Percentiles rank a stretch among this genome's conserved stretches.
phyloP scores from a whole-genome alignment of 2,888 invertebrate genomes.

The Neria commutata region DNA sequence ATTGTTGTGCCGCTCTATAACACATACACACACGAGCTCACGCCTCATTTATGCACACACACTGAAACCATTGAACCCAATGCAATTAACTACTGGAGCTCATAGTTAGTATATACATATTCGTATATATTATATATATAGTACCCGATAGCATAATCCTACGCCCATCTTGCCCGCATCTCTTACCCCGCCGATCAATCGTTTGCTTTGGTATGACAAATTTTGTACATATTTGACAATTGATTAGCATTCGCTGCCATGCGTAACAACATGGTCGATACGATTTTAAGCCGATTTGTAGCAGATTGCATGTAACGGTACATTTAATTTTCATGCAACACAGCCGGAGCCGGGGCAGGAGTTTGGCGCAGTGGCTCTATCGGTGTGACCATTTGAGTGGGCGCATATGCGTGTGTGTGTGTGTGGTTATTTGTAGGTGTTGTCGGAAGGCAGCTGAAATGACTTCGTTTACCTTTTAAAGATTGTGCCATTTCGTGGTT shows the following conservation, averaged over 20 bases:
- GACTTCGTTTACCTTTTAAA: no score
- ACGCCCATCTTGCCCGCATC: no score
- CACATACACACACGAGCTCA: not conserved
- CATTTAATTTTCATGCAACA: conserved; percentile 1
- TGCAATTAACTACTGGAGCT: no score
- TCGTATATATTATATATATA: not conserved
- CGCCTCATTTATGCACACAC: no score
- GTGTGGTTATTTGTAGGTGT: not conserved
- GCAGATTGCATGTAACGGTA: not conserved
- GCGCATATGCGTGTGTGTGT: not conserved
- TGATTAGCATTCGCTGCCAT: not conserved
- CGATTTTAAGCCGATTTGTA: not conserved
- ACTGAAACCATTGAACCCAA: no score
- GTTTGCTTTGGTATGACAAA: not conserved
- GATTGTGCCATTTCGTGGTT: no score
- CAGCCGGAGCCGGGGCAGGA: no score
- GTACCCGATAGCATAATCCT: no score
- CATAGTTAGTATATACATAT: no score
- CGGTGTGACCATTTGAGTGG: no score
- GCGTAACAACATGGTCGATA: not conserved
- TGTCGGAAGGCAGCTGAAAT: no score
- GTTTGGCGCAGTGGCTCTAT: no score
- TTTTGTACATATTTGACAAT: not conserved
- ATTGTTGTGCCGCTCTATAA: not conserved
- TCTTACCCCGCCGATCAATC: not conserved